These are phyloP conservation scores for Drosophila mauritiana DNA, from an alignment of 1,140 invertebrate genomes.

Conservation along the genomic window DNA sequence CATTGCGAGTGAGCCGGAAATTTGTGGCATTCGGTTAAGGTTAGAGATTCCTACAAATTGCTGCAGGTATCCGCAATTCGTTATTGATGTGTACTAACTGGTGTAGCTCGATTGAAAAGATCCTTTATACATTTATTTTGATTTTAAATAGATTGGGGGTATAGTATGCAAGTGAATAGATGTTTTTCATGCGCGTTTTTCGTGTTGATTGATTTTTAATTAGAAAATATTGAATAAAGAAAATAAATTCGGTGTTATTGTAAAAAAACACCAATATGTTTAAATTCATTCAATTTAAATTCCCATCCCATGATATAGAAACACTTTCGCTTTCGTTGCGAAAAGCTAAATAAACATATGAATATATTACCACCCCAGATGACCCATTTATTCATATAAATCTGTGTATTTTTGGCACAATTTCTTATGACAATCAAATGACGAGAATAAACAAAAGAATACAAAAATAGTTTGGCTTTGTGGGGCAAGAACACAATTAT, in stretches of 20 bases:
- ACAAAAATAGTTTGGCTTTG: constrained; percentile 32
- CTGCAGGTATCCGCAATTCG: not conserved
- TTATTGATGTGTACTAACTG: not conserved
- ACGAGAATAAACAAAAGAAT: constrained; percentile 48
- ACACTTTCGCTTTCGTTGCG: constrained; percentile 65
- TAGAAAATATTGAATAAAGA: too few species aligned
- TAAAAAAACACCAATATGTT: not conserved
- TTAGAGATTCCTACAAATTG: constrained; percentile 21
- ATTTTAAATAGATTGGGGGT: not conserved
- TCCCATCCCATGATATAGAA: constrained; percentile 15
- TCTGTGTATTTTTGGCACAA: constrained; percentile 64
- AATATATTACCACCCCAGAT: constrained; percentile 15
- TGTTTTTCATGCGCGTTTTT: too few species aligned
- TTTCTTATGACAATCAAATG: constrained; percentile 43
- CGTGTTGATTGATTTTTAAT: too few species aligned
- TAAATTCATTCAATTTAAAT: constrained; percentile 1
- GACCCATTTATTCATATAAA: constrained; percentile 49
- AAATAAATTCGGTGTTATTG: too few species aligned
- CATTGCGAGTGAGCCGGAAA: constrained; percentile 39
- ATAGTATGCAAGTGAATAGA: too few species aligned
- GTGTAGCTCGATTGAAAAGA: not conserved
- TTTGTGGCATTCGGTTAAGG: constrained; percentile 30
- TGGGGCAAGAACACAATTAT: constrained; percentile 46
- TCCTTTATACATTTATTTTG: not conserved
- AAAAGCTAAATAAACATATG: constrained; percentile 35